Base-by-base conservation (phyloP, 2,113 vertebrate species). In the Siniperca chuatsi region DNA sequence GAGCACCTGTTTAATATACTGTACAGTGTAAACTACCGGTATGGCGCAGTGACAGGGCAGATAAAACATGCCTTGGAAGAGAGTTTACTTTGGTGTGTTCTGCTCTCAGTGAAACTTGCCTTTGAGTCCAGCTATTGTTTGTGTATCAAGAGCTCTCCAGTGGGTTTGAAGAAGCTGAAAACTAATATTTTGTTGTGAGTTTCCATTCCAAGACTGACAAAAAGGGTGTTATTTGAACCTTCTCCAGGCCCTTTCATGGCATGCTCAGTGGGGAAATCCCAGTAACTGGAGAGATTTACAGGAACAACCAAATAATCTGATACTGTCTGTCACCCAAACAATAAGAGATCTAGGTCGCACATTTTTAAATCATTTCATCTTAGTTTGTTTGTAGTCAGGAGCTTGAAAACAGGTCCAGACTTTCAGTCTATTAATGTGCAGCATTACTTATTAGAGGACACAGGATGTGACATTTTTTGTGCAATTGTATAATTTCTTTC, bases 241-340 rank as follows among this genome's bases (percentile, higher is more conserved):
- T 75, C 8, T 18, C 11, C 1, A 10, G 11, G 29, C 20, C n/a
- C 8, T 42, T 64, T 72, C 20, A 60, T 40, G 33, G 20, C 20
- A 13, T 60, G 23, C 12, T 75, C 15, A 75, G 18, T 8, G 25
- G 46, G 25, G 33, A 86, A 74, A 61, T 72, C 40, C 40, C 21
- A 67, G 42, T 37, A 60, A 65, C 13, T 48, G 18, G 68, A 77
- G 78, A 79, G 25, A 76, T 65, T 89, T 71, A 71, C 69, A 64
- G n/a, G 52, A 83, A 82, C 35, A 68, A 60, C 23, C 11, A 60
- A 68, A 78, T 76, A 73, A 90, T 71, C 29, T 46, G 42, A 83
- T 52, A 78, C 29, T 35, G 10, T 55, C 21, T 50, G 16, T 75
- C 13, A 50, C 48, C 20, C 48, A 55, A 67, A 84, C 33, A 72